phyloP scores from a whole-genome alignment of 2,113 vertebrate species.

The Pipa parva region DNA sequence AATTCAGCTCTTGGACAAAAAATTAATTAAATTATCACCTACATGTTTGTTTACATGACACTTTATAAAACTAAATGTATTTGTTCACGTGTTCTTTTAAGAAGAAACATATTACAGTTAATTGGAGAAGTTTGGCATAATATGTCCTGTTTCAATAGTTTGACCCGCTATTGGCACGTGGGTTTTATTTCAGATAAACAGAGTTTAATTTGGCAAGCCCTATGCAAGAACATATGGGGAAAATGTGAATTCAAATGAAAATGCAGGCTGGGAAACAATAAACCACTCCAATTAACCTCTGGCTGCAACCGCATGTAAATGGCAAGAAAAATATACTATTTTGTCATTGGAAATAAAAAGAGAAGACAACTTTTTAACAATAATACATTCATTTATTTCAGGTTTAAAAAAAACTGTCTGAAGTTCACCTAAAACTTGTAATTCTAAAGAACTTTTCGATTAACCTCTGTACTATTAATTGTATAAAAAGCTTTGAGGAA shows the following conservation, averaged over 20 bases:
- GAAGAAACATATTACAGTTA: too few species aligned
- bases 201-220: background rate
- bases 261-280: slow-evolving; percentile 3
- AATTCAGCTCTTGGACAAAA: too few species aligned
- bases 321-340: background rate
- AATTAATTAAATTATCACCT: too few species aligned
- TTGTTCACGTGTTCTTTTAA: too few species aligned
- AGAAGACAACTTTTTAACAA: background rate
- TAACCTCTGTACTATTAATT: slow-evolving; percentile 15
- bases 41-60: too few species aligned
- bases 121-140: background rate
- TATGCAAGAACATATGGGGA: background rate
- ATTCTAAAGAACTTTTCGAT: background rate
- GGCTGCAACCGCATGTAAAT: background rate
- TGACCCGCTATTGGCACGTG: background rate
- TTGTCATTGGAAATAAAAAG: background rate
- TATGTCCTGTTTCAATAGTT: background rate
- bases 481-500: slow-evolving; percentile 40
- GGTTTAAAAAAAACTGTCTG: background rate
- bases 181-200: background rate
- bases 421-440: slow-evolving; percentile 2
- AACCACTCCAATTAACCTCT: slow-evolving; percentile 11
- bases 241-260: background rate
- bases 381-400: slow-evolving; percentile 4
- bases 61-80: too few species aligned